phyloP scores from a whole-genome alignment of 2,888 invertebrate species.

The Cheilosia scutellata region DNA sequence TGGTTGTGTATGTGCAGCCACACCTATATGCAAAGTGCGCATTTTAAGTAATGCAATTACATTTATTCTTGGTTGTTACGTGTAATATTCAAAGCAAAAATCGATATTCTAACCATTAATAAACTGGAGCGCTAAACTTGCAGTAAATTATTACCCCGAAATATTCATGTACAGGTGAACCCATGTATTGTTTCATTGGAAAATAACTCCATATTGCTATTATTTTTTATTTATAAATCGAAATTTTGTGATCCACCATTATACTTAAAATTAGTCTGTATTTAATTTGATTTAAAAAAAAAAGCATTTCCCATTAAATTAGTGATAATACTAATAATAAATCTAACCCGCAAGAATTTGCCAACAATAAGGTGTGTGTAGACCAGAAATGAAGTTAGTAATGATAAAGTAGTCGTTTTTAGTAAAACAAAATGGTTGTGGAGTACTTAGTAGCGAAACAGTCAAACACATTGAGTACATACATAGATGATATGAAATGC shows the following conservation, averaged over 20 bases:
- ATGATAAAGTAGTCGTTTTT: constrained; percentile 36
- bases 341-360: constrained; percentile 2
- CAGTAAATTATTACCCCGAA: too few relatives aligned
- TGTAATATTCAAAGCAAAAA: too few relatives aligned
- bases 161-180: too few relatives aligned
- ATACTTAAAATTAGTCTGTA: constrained; percentile 1
- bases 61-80: too few relatives aligned
- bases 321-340: constrained; percentile 36
- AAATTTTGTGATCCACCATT: not conserved
- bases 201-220: too few relatives aligned
- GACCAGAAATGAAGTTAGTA: constrained; percentile 10
- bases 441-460: constrained; percentile 45
- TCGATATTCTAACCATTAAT: too few relatives aligned
- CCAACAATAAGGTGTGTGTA: constrained; percentile 30
- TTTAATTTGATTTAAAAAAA: constrained; percentile 3
- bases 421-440: constrained; percentile 53
- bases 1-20: too few relatives aligned
- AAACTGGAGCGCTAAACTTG: too few relatives aligned
- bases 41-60: too few relatives aligned
- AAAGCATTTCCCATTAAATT: constrained; percentile 1
- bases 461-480: constrained; percentile 22
- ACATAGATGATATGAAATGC: constrained; percentile 26
- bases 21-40: too few relatives aligned
- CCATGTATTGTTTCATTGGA: too few relatives aligned
- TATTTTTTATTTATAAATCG: too few relatives aligned